Conservation (phyloP, 2,888 invertebrate species). For the Microplitis deprimator region DNA sequence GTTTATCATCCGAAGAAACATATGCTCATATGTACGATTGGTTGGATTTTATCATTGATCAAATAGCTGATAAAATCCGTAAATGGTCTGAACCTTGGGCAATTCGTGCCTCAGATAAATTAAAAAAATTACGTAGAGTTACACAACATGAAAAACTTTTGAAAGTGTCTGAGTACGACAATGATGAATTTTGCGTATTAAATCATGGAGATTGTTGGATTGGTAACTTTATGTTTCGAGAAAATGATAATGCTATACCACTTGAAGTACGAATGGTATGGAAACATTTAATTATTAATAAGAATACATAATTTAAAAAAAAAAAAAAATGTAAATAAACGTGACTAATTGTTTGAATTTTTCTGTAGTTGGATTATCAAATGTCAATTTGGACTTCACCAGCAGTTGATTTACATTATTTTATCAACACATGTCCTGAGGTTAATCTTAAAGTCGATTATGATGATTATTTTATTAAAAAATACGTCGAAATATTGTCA, state of each 20-base stretch:
- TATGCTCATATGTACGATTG: constrained; percentile 16
- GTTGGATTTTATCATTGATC: constrained; percentile 15
- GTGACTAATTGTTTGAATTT: constrained; percentile 2
- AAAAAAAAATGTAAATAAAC: constrained; percentile 9
- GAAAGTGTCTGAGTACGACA: constrained; percentile 40
- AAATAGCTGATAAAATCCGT: constrained; percentile 24
- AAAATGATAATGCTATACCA: constrained; percentile 46
- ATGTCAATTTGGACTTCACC: constrained; percentile 56
- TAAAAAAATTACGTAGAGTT: constrained; percentile 34
- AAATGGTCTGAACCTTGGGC: constrained; percentile 29
- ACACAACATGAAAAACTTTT: constrained; percentile 8
- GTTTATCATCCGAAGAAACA: constrained; percentile 14
- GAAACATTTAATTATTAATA: neutral
- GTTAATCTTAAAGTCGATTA: constrained; percentile 48
- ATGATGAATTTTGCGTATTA: constrained; percentile 53
- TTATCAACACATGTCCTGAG: constrained; percentile 54
- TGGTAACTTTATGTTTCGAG: constrained; percentile 52
- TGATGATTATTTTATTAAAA: constrained; percentile 51
- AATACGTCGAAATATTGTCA: constrained; percentile 49
- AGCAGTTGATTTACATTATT: constrained; percentile 56
- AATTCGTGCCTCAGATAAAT: constrained; percentile 34
- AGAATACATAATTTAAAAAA: neutral
- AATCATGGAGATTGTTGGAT: constrained; percentile 57
- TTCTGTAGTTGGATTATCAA: constrained; percentile 58
- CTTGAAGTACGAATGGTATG: constrained; percentile 44